Evolutionary conservation across 1,140 invertebrate species (phyloP), one percentile per base, ranked within the genome.

Genomic region (Drosophila nannoptera): DNA sequence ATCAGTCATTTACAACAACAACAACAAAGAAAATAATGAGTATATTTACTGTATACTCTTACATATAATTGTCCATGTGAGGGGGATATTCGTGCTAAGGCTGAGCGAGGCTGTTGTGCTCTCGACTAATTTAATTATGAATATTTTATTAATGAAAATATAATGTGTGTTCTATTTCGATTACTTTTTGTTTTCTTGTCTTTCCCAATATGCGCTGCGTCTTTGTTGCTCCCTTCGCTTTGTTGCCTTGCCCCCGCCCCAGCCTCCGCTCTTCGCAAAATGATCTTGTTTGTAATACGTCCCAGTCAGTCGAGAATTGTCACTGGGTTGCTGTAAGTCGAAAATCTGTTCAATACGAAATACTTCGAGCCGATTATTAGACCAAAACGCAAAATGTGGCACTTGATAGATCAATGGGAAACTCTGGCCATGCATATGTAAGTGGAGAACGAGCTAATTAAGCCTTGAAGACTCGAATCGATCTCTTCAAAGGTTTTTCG

Each of bases 61-160:
- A 22, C 22, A 22, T 22, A 22, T 22, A 22, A 22, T 22, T 22
- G 3, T 22, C 3, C 22, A 22, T 22, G 22, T 22, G 22, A 22
- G 3, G 1, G 22, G 22, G 22, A 22, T 22, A 22, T 22, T 22
- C 3, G 35, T 36, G 35, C 35, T 40, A 40, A n/a, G 38, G 14
- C 43, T 46, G 45, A 35, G 16, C 31, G 45, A 55, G 16, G n/a
- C n/a, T 31, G 36, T 9, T 63, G 12, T 31, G 42, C n/a, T 66
- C 14, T 45, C 49, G 67, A 65, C 83, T 84, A 83, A 83, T 83
- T 83, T 84, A 83, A 83, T 83, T 83, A 83, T 78, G 76, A 84
- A 73, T 64, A 66, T 77, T 84, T 83, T 76, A 80, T 86, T 83
- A 83, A 83, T 83, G 76, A 63, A 83, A 84, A 68, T 86, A 72